Base-by-base conservation (phyloP, 2,113 vertebrate species). In the Channa argus region DNA sequence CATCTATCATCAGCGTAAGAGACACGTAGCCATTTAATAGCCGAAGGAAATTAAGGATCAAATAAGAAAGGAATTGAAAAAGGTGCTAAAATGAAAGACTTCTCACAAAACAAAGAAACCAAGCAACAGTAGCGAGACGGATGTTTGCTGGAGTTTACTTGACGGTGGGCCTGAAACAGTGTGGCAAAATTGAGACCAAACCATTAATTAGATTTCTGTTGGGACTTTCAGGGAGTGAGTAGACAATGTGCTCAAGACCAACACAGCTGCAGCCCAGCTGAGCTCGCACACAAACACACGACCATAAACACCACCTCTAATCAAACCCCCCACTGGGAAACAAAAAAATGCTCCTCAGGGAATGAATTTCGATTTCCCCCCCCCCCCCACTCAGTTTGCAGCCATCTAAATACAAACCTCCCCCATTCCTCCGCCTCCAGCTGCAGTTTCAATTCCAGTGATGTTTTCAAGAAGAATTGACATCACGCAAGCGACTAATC, bases 241-340 rank as follows among this genome's bases (percentile, higher is more conserved):
- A 0, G 2, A 77, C 75, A 61, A 63, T 33, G n/a, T 76, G 80
- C 13, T 74, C 53, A 61, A 79, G 85, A 72, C 36, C 74, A 78
- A 77, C 62, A 14, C 89, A 91, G 86, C 86, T 91, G 87, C 45
- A 46, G 66, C 36, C 82, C 91, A 92, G 80, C 85, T 87, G 89
- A 80, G 73, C 11, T 62, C 15, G 12, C 36, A 71, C 60, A 69
- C 5, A 50, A 56, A 56, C 39, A 50, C 55, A 43, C 13, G 13
- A 44, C 10, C 58, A 33, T 8, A 39, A 63, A 61, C 56, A 13
- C 63, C 50, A 6, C 36, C 59, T 2, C 66, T 79, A 61, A 76
- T 68, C 75, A 69, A 14, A 60, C 80, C 85, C 46, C 78, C 75
- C 70, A n/a, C 54, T 60, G 44, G 43, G 75, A 63, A 55, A 58